phyloP scores from a whole-genome alignment of 2,113 vertebrate genomes.

The Mola mola region DNA sequence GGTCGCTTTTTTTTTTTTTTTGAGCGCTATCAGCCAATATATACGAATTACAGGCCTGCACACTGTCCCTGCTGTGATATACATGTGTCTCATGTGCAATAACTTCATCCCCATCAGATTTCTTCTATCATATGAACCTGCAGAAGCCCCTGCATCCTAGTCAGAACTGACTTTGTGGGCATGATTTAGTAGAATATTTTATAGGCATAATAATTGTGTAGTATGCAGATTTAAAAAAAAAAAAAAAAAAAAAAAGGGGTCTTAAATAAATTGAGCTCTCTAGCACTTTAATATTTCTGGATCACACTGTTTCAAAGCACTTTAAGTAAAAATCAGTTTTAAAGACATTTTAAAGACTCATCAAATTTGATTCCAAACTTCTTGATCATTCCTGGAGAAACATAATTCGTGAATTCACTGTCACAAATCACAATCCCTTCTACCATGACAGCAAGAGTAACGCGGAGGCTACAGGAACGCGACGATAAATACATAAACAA shows the following conservation, averaged over 20 bases:
- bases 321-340: not conserved
- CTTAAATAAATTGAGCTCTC: constrained; percentile 14
- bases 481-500: constrained; percentile 68
- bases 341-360: constrained; percentile 13
- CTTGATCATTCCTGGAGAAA: too few relatives aligned
- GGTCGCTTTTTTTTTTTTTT: constrained; percentile 3
- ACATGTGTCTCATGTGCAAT: constrained; percentile 32
- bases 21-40: constrained; percentile 2
- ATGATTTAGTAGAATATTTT: constrained; percentile 9
- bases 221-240: too few relatives aligned
- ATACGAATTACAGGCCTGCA: constrained; percentile 11
- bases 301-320: constrained; percentile 14
- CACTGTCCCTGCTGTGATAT: constrained; percentile 13
- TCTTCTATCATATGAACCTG: constrained; percentile 9
- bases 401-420: not conserved
- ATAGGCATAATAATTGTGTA: too few relatives aligned
- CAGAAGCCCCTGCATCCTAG: constrained; percentile 17
- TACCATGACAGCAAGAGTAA: constrained; percentile 23
- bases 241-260: too few relatives aligned
- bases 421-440: constrained; percentile 12
- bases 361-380: too few relatives aligned
- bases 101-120: constrained; percentile 15
- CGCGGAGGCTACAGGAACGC: constrained; percentile 54
- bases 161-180: constrained; percentile 59
- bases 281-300: not conserved